Conservation (phyloP, 2,888 invertebrate species). For the Gymnocheta viridis region DNA sequence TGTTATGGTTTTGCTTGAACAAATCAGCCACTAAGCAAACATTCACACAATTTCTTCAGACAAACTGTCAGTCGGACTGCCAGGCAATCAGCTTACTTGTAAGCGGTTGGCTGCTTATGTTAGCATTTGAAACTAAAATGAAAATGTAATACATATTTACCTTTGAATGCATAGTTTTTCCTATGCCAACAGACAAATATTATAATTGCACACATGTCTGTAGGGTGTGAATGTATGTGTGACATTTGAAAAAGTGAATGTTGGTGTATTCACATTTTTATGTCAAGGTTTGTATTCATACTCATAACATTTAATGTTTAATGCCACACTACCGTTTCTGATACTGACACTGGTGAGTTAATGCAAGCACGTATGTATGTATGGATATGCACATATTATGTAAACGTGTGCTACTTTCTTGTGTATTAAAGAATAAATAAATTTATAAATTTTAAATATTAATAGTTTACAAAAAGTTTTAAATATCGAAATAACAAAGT, state of each 20-base stretch:
- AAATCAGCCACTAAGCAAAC: neutral
- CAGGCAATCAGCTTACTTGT: conserved; percentile 9
- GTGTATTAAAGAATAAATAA: neutral
- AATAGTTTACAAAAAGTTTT: too few species aligned
- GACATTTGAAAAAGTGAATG: neutral
- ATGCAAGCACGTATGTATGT: neutral
- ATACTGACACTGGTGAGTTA: conserved; percentile 13
- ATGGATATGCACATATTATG: neutral
- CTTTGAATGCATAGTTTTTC: neutral
- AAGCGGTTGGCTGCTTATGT: conserved; percentile 5
- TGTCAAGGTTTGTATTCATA: conserved; percentile 59
- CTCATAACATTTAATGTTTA: conserved; percentile 18
- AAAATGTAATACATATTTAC: neutral
- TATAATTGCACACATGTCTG: neutral
- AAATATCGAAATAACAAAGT: too few species aligned
- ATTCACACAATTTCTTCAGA: neutral
- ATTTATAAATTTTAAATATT: neutral
- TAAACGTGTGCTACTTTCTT: neutral
- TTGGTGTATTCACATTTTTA: conserved; percentile 41
- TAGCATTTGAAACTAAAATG: neutral
- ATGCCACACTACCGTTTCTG: neutral
- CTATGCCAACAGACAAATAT: neutral
- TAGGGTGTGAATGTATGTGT: neutral
- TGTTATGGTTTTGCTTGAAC: neutral
- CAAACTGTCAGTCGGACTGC: neutral